A percentile compares a stretch with the other conserved stretches of the same genome.
Conservation (phyloP, 2,113 vertebrate species). For the Gavialis gangeticus region DNA sequence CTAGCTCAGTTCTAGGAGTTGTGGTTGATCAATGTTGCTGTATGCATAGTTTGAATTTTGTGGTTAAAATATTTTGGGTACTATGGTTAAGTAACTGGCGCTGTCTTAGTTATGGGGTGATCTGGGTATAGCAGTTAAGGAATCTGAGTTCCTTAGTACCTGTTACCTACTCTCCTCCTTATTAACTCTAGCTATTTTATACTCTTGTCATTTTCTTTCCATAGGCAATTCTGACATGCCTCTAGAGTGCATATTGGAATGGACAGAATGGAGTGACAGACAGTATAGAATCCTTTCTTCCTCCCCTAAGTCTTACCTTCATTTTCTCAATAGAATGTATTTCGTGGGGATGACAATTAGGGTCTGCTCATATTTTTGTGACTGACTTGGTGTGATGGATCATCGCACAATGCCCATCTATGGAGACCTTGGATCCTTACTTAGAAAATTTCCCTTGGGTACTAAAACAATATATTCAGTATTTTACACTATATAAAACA, state of each 20-base stretch:
- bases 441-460: background rate
- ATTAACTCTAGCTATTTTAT: conserved; percentile 26
- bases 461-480: background rate
- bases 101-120: conserved; percentile 5
- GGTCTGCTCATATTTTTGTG: background rate
- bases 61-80: background rate
- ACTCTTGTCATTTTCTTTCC: background rate
- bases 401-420: background rate
- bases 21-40: background rate
- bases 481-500: background rate
- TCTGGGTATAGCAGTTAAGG: conserved; percentile 8
- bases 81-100: background rate
- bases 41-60: background rate
- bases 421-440: background rate
- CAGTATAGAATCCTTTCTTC: background rate
- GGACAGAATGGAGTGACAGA: background rate
- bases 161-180: conserved; percentile 30
- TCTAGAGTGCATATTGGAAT: background rate
- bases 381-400: background rate
- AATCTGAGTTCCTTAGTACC: conserved; percentile 25
- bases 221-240: background rate
- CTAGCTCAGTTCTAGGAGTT: background rate
- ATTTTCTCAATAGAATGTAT: background rate
- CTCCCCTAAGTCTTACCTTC: background rate
- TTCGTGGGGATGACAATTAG: background rate